Evolutionary conservation across 2,113 vertebrate species (phyloP), one percentile per base, ranked within the genome.

Genomic region (Sander lucioperca): DNA sequence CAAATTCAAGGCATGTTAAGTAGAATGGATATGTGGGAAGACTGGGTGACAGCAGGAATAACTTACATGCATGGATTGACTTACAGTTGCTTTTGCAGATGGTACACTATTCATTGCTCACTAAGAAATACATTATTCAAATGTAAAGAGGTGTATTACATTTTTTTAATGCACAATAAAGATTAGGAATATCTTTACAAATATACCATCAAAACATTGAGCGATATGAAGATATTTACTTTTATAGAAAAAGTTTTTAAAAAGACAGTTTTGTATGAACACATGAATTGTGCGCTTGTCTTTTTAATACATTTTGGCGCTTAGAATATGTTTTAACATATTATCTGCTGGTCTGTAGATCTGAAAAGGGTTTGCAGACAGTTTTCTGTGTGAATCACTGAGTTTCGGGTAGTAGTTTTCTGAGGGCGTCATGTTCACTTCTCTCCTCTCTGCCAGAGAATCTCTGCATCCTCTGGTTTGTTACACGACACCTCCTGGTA

Each of bases 1-100:
- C 77, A 81, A 74, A 88, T 71, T 76, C 66, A 13, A 81, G 59
- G 77, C 82, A 53, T 80, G 84, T 84, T 82, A 73, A 83, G 73
- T 47, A 80, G 81, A 89, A 79, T 67, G 88, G 77, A 86, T 87
- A 86, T 85, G 91, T 85, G 90, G 88, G 85, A 79, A 67, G 85
- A 62, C 86, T 61, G 82, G 78, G 85, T 85, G 88, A 89, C 90
- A 87, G 88, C 86, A 86, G 83, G 89, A 90, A 91, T 91, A 90
- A 91, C 90, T 91, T 90, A 87, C 87, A 93, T 87, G 90, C 91
- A 90, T 90, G 88, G 91, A 84, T 85, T 90, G 85, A 83, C 83
- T 72, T 91, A 88, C 85, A 84, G 85, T 82, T 73, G 86, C 70
- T 79, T 66, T 75, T 88, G 51, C 90, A 89, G 90, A 88, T 89